Evolutionary conservation across 2,888 invertebrate genomes (phyloP).

Genomic region (Morpho helenor): DNA sequence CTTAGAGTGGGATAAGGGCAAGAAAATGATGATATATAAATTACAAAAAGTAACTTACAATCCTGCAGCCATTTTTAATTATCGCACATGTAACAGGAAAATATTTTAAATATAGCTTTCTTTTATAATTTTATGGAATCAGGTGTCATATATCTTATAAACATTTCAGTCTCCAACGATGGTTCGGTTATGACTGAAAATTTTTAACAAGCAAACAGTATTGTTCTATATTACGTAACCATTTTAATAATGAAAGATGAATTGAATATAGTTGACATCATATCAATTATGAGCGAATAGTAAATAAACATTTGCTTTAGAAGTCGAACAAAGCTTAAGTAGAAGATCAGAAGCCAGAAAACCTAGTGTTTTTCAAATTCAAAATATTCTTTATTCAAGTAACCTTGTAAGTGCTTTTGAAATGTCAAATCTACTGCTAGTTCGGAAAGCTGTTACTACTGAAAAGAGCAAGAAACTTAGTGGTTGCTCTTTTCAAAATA

Average conservation of each 20-base stretch:
- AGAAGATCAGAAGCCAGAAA: too few relatives aligned
- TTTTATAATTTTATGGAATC: background rate
- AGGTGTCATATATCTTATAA: background rate
- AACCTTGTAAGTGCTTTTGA: too few relatives aligned
- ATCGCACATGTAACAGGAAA: background rate
- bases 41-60: constrained; percentile 38
- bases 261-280: constrained; percentile 2
- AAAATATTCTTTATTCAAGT: too few relatives aligned
- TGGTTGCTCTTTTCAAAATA: too few relatives aligned
- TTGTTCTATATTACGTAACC: constrained; percentile 8
- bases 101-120: background rate
- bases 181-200: constrained; percentile 1
- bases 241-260: background rate
- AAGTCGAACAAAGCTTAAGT: too few relatives aligned
- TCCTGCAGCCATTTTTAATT: constrained; percentile 34
- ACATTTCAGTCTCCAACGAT: background rate
- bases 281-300: background rate
- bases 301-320: too few relatives aligned
- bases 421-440: too few relatives aligned
- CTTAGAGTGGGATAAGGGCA: too few relatives aligned
- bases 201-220: background rate
- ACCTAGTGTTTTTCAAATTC: too few relatives aligned
- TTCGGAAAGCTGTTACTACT: too few relatives aligned
- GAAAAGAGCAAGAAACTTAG: too few relatives aligned
- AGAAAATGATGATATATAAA: background rate